These are phyloP conservation scores for Eupsittula cactorum DNA, from an alignment of 2,113 vertebrate genomes.

Conservation along the genomic window DNA sequence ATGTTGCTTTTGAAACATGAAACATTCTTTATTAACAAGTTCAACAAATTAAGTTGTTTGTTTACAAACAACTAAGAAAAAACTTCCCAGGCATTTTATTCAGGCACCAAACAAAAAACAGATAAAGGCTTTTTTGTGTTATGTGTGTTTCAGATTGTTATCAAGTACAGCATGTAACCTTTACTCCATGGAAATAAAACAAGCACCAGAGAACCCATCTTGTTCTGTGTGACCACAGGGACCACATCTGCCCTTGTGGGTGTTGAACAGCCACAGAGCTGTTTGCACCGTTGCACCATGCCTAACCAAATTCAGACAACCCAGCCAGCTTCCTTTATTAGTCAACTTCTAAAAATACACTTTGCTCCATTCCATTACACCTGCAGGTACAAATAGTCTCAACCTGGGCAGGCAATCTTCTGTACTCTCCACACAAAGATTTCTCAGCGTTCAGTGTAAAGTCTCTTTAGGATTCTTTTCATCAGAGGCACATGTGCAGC, in stretches of 20 bases:
- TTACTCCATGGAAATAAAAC: background rate
- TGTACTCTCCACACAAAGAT: background rate
- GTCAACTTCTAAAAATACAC: background rate
- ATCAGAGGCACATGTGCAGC: rapidly evolving
- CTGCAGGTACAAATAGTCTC: background rate
- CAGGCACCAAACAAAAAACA: background rate
- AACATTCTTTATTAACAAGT: conserved; percentile 19
- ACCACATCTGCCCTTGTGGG: background rate
- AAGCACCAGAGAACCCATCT: background rate
- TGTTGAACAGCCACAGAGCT: background rate
- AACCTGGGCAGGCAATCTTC: background rate
- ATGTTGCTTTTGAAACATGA: conserved; percentile 14
- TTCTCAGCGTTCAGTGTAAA: rapidly evolving
- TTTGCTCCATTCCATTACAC: background rate
- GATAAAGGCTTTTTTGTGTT: background rate
- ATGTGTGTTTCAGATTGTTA: background rate
- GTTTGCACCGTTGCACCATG: background rate
- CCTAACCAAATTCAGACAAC: background rate
- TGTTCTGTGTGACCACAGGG: background rate
- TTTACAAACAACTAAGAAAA: conserved; percentile 2
- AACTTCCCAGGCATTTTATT: background rate
- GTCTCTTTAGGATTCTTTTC: background rate
- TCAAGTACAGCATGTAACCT: background rate
- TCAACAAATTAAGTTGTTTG: background rate
- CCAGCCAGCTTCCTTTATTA: background rate